Conservation (phyloP, 35 echinoderm and acorn worm genomes). For the Lytechinus variegatus region DNA sequence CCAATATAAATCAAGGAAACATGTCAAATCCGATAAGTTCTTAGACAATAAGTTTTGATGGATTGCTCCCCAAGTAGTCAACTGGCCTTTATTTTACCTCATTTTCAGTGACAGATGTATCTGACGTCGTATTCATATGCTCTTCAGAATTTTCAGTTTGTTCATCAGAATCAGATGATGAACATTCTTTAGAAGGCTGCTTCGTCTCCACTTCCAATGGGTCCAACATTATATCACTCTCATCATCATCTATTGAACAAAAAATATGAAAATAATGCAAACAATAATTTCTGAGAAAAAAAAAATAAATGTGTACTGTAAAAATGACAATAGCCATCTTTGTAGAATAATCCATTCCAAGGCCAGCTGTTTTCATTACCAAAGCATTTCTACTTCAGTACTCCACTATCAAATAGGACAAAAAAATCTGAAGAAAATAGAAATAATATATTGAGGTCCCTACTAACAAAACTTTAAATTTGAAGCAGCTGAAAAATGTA, state of each 20-base stretch:
- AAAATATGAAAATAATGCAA: not conserved
- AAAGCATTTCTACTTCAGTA: too few relatives aligned
- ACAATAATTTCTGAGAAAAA: not conserved
- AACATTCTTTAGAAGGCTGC: not conserved
- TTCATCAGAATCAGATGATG: not conserved
- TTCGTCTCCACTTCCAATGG: not conserved
- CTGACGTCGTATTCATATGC: not conserved
- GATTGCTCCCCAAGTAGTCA: too few relatives aligned
- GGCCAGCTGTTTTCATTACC: too few relatives aligned
- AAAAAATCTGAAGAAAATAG: too few relatives aligned
- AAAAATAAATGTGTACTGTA: not conserved
- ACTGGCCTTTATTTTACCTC: not conserved
- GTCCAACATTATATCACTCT: not conserved
- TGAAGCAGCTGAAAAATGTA: too few relatives aligned
- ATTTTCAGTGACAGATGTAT: not conserved
- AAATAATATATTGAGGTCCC: too few relatives aligned
- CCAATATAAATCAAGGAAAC: too few relatives aligned
- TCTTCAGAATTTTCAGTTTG: not conserved
- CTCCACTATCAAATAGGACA: too few relatives aligned
- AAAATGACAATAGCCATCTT: not conserved
- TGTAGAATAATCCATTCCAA: too few relatives aligned
- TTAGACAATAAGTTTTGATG: too few relatives aligned
- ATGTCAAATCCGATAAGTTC: too few relatives aligned
- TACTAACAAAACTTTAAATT: too few relatives aligned
- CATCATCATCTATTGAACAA: not conserved